A percentile compares a stretch with the other conserved stretches of the same genome.
These are phyloP conservation scores for Mercenaria mercenaria DNA, from an alignment of 1,140 invertebrate species.

Conservation along the genomic window DNA sequence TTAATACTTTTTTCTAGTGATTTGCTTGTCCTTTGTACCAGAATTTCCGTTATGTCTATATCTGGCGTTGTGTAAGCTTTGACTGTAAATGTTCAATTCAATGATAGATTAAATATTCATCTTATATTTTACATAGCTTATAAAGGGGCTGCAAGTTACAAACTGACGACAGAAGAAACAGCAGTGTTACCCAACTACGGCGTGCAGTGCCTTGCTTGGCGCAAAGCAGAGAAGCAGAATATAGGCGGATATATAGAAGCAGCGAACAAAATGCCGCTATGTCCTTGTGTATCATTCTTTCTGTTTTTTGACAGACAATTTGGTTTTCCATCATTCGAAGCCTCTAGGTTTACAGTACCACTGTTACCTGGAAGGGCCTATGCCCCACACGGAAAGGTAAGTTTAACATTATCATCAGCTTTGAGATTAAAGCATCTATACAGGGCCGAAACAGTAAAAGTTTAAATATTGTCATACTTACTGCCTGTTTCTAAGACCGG, in stretches of 20 bases:
- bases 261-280: slow-evolving; percentile 18
- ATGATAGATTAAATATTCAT: no score
- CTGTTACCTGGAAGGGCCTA: not conserved
- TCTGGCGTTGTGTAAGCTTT: no score
- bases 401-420: no score
- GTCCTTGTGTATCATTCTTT: slow-evolving; percentile 28
- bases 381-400: slow-evolving; percentile 41
- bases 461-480: no score
- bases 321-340: not conserved
- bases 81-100: no score
- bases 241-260: not conserved
- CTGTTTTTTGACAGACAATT: slow-evolving; percentile 40
- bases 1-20: no score
- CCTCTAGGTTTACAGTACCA: not conserved
- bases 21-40: no score
- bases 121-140: no score
- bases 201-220: not conserved
- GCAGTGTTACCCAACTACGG: not conserved
- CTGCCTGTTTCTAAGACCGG: no score
- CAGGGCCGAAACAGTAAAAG: no score
- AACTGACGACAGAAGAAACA: not conserved
- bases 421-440: no score
- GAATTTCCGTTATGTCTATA: no score
- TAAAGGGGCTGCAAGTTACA: not conserved
- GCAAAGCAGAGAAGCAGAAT: slow-evolving; percentile 2